Percentiles rank a stretch among this genome's conserved stretches.
Conservation (phyloP, 2,113 vertebrate species). For the Bombycilla garrulus region DNA sequence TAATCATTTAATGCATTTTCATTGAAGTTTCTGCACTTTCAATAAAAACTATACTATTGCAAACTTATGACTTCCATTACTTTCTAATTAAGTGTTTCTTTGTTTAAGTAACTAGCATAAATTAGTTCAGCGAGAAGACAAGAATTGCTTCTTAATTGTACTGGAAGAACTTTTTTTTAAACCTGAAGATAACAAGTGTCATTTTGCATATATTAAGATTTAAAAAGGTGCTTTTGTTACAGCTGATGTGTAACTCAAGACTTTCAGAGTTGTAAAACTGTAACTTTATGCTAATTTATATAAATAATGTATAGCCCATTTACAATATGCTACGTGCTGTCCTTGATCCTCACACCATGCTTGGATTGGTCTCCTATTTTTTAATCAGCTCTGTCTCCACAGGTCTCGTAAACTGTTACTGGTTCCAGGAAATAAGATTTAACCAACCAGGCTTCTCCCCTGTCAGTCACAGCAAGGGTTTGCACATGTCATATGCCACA, state of each 20-base stretch:
- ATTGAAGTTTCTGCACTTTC: not conserved
- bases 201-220: constrained; percentile 60
- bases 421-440: not conserved
- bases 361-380: not conserved
- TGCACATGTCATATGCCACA: not conserved
- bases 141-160: constrained; percentile 27
- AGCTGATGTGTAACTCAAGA: constrained; percentile 47
- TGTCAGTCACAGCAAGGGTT: not conserved
- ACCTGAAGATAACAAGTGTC: constrained; percentile 21
- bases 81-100: not conserved
- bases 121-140: not conserved
- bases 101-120: not conserved
- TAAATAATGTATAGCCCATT: constrained; percentile 35
- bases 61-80: not conserved
- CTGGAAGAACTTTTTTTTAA: not conserved
- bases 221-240: constrained; percentile 34
- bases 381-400: not conserved
- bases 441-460: not conserved
- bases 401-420: not conserved
- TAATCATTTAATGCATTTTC: not conserved
- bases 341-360: not conserved
- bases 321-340: not conserved
- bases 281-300: constrained; percentile 48
- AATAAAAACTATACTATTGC: not conserved
- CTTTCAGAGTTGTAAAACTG: constrained; percentile 45